Base-by-base conservation (phyloP, 2,797 vertebrate species). In the Melanotaenia nigrans region DNA sequence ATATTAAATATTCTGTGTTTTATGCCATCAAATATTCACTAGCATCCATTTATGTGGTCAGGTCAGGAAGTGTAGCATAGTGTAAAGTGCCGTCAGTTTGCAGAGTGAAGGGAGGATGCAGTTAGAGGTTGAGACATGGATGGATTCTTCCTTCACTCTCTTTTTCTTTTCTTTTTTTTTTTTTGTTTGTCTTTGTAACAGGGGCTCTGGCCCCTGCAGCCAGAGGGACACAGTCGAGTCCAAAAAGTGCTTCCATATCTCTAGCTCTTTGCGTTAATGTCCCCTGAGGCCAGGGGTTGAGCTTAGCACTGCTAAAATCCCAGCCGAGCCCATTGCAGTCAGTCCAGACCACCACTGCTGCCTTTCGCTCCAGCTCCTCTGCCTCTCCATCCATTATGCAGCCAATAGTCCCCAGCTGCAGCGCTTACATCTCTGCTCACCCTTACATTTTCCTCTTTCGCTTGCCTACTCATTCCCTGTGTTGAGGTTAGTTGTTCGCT, bases 221-320 rank as follows among this genome's bases (percentile, higher is more conserved):
- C 83, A 86, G 82, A 72, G 53, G 87, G 82, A 83, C 76, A 70
- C 67, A 86, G 77, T 81, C 5, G 78, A 87, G 78, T 90, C 87
- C 75, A 81, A 79, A 89, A 89, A 90, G 83, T 90, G 91, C 75
- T 81, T 87, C 69, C 86, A 87, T 81, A 85, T 90, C 86, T 82
- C 85, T 67, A 87, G 87, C 82, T 90, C 82, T 89, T 81, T 92
- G 89, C 82, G 72, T 92, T 94, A 90, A 93, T 92, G 91, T 90
- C 88, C 90, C 93, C 87, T 1, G 71, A 90, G 92, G 93, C 91
- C 30, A 28, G n/a, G 40, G 76, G 77, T 66, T 24, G 69, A 60
- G 57, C 82, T 82, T 69, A 28, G 74, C 67, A 65, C 77, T 11
- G 61, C 78, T 78, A 71, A 75, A 77, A 77, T 73, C 74, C 60